Conservation (phyloP, 2,797 vertebrate species). For the Mycteria americana region DNA sequence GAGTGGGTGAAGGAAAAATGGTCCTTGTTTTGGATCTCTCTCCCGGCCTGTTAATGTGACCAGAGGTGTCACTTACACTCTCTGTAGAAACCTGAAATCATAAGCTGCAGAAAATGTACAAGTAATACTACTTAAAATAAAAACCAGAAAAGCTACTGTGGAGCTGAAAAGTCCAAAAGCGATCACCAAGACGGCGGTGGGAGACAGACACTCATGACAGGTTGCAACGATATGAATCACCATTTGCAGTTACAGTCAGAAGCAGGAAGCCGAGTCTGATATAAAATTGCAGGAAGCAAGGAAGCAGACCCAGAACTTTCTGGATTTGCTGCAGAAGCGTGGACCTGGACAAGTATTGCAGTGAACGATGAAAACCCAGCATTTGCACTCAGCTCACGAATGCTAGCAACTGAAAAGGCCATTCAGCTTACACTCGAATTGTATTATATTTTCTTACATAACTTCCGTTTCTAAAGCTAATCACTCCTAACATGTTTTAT, state of each 20-base stretch:
- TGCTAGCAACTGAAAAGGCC: not conserved
- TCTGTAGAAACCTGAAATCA: not conserved
- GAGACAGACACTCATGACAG: fast-evolving
- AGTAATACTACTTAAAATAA: not conserved
- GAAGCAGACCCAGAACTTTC: not conserved
- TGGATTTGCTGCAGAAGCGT: not conserved
- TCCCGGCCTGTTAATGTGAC: not conserved
- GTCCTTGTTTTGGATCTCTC: not conserved
- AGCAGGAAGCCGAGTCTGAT: not conserved
- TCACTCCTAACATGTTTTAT: not conserved
- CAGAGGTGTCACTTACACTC: not conserved
- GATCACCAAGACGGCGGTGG: fast-evolving
- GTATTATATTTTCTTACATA: not conserved
- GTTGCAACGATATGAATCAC: fast-evolving
- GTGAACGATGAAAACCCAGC: fast-evolving
- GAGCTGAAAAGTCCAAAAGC: not conserved
- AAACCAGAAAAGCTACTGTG: not conserved
- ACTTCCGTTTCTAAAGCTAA: not conserved
- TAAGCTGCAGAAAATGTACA: not conserved
- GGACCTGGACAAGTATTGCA: not conserved
- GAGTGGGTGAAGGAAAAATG: fast-evolving
- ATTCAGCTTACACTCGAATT: not conserved
- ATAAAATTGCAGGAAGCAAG: not conserved
- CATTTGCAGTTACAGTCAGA: not conserved
- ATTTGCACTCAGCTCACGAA: not conserved